Evolutionary conservation across 2,888 invertebrate genomes (phyloP), one percentile per base, ranked within the genome.

Genomic region (Uloborus plumipes): DNA sequence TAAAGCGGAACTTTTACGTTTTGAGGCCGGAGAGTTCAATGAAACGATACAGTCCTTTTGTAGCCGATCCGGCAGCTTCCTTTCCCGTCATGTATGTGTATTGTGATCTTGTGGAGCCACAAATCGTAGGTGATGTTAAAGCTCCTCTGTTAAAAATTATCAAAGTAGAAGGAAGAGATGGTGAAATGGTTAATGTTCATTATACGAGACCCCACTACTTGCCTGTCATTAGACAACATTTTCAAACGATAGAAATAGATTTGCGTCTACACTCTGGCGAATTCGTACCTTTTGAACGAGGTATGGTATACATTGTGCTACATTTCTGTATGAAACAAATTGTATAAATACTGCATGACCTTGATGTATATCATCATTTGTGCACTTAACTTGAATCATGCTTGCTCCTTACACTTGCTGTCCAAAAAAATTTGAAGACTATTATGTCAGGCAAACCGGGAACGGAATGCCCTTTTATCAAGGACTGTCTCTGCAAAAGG

Each of bases 231-330:
- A 31, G 70, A 47, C 67, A 67, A 51, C 67, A 67, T 67, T 67
- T 51, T 26, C 51, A 67, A 26, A 26, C 61, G 2, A 61, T 61
- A 1, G 26, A 61, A 26, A 61, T 61, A 16, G n/a, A 14, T 53
- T 15, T 67, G 18, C n/a, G 67, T 53, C 31, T 67, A 11, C 53
- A 67, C n/a, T 53, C 67, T 26, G 67, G 55, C 15, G n/a, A 53
- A 4, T 53, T 67, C 15, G 67, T 67, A 7, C 67, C 67, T 7
- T 67, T 67, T 67, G 67, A 67, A 53, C 22, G 67, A 67, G 53
- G 67, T 11, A 53, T 26, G 7, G 67, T 67, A 16, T 39, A 47
- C 15, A 61, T 22, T 7, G 15, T 31, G n/a, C n/a, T 70, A 16
- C 31, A 77, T 59, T 77, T 77, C n/a, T 11, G 58, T n/a, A 26